Percentiles rank a stretch among this genome's conserved stretches.
Conservation (phyloP, 1,140 invertebrate species). For the Zaprionus taronus region DNA sequence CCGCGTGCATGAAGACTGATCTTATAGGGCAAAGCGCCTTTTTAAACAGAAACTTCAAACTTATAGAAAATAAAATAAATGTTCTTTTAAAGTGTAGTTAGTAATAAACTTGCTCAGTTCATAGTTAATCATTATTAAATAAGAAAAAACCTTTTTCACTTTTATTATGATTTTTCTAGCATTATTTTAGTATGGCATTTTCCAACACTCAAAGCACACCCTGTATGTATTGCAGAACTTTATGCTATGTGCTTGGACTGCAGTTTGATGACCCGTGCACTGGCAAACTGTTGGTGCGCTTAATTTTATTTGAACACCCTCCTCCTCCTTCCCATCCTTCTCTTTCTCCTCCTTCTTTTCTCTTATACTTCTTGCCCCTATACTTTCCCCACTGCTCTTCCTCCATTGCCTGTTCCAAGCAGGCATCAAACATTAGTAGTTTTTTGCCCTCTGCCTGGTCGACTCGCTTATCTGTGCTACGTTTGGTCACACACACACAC, state of each 20-base stretch:
- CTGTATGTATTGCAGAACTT: slow-evolving; percentile 48
- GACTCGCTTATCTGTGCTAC: slow-evolving; percentile 60
- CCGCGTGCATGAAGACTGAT: background rate
- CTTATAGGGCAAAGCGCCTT: background rate
- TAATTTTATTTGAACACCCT: slow-evolving; percentile 73
- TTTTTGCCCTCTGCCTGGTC: slow-evolving; percentile 61
- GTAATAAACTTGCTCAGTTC: too few species aligned
- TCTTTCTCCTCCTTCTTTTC: background rate
- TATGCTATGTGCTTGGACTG: slow-evolving; percentile 11
- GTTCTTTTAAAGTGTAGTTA: too few species aligned
- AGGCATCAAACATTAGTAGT: slow-evolving; percentile 59
- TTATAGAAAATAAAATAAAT: too few species aligned
- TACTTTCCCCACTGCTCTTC: background rate
- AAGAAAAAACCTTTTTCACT: background rate
- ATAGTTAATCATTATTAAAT: too few species aligned
- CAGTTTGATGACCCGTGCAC: slow-evolving; percentile 75
- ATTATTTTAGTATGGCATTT: background rate
- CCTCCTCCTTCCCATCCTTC: slow-evolving; percentile 19
- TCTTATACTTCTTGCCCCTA: slow-evolving; percentile 1
- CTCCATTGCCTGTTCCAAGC: background rate
- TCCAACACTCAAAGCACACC: slow-evolving; percentile 27
- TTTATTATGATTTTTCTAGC: background rate
- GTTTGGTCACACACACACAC: slow-evolving; percentile 53
- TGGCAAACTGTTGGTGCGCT: slow-evolving; percentile 53
- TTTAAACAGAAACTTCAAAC: background rate